phyloP scores from a whole-genome alignment of 35 echinoderm and acorn worm species.

The Eucidaris tribuloides region DNA sequence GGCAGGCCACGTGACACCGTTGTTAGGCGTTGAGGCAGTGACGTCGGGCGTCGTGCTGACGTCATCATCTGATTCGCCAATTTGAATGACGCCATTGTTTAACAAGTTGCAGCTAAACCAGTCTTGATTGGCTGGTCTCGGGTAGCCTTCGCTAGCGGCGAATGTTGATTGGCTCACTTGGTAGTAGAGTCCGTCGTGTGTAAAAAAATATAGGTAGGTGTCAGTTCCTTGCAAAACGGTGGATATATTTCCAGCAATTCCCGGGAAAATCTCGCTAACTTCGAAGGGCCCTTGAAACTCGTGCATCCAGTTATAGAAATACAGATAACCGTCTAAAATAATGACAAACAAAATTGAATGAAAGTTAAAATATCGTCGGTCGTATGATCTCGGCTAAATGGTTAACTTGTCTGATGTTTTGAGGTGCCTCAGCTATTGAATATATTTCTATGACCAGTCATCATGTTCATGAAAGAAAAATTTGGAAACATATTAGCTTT shows the following conservation, averaged over 20 bases:
- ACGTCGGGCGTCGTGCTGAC: too few relatives aligned
- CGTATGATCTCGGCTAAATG: not conserved
- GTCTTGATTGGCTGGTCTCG: constrained; percentile 22
- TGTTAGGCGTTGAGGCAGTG: too few relatives aligned
- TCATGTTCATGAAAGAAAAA: not conserved
- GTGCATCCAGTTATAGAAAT: not conserved
- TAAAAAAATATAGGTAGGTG: constrained; percentile 73
- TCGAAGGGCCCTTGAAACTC: constrained; percentile 25
- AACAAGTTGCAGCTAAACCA: constrained; percentile 64
- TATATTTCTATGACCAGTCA: not conserved
- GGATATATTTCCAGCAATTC: constrained; percentile 1
- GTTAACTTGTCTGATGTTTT: not conserved
- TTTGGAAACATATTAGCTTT: not conserved
- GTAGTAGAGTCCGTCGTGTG: constrained; percentile 30
- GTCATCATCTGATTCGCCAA: too few relatives aligned
- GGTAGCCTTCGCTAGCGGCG: constrained; percentile 27
- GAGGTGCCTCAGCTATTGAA: not conserved
- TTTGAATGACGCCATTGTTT: too few relatives aligned
- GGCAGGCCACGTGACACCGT: too few relatives aligned
- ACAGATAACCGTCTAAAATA: constrained; percentile 37
- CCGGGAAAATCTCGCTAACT: constrained; percentile 8
- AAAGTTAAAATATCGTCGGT: not conserved
- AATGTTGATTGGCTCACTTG: constrained; percentile 56
- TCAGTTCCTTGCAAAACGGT: constrained; percentile 40
- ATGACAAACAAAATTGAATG: not conserved